Base-by-base conservation (phyloP, 1,140 invertebrate genomes). In the Macrotrachela quadricornifera region DNA sequence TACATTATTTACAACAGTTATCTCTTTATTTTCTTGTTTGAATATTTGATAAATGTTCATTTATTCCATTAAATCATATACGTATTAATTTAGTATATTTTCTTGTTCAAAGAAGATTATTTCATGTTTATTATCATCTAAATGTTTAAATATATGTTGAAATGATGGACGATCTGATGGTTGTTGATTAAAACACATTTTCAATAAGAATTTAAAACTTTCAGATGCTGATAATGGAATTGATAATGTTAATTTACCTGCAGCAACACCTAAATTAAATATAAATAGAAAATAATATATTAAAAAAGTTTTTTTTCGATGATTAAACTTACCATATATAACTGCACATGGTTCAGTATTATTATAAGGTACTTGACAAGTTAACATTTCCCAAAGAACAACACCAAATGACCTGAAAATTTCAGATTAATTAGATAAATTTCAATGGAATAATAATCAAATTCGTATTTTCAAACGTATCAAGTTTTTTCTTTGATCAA, bases 101-200 rank as follows among this genome's bases (percentile, higher is more conserved):
- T 30, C 21, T 30, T 30, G 21, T 30, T 30, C 21, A 8, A 30
- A 30, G 8, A 30, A 8, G 8, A 30, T 8, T 30, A 30, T 30
- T 30, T 30, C 21, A 4, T 2, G 21, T 30, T 30, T 8, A 30
- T 8, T 30, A 30, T 57, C 87, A 57, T 84, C 79, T 45, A 94
- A 70, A 65, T 91, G 85, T 49, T 80, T 79, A 30, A 85, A 75
- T 58, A 96, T 90, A 56, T 90, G 80, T 58, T 83, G 81, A 64
- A 96, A 96, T 0, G 87, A 85, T 8, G 91, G 91, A 55, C 92
- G 76, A 65, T 92, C 92, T 30, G 8, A 4, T 50, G 81, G 75
- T 1, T 91, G 85, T 64, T 85, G 84, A 2, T 79, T 74, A 56
- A 86, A 94, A 65, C 91, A 96, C 63, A 86, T 83, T 58, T 82